Percentiles rank a stretch among this genome's conserved stretches.
These are phyloP conservation scores for Lanius ludovicianus DNA, from an alignment of 2,113 vertebrate genomes.

Conservation along the genomic window DNA sequence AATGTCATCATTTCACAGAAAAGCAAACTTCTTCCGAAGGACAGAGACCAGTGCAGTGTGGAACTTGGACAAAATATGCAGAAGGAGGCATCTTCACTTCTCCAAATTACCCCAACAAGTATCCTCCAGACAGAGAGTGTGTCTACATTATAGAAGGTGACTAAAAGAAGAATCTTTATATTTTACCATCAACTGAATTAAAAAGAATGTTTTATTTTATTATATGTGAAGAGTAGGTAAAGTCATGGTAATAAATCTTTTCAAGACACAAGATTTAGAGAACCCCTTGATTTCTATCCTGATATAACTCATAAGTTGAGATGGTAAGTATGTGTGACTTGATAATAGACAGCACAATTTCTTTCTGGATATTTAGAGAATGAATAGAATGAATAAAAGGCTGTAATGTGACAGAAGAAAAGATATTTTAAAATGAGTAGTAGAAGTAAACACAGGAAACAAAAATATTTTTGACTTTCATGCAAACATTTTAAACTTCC, in stretches of 20 bases:
- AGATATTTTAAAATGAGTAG: background rate
- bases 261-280: background rate
- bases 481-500: background rate
- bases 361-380: background rate
- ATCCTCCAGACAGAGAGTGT: constrained; percentile 95
- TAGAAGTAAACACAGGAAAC: background rate
- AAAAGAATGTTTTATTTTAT: background rate
- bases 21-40: constrained; percentile 90
- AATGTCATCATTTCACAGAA: constrained; percentile 72
- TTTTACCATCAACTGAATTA: background rate
- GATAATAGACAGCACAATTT: background rate
- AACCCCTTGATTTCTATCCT: background rate
- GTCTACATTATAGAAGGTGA: constrained; percentile 99
- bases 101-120: constrained; percentile 98
- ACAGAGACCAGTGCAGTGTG: constrained; percentile 94
- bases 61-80: constrained; percentile 95
- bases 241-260: background rate
- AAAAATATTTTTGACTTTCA: background rate
- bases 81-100: constrained; percentile 97
- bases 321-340: background rate
- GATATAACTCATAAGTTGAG: background rate
- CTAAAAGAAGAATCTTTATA: background rate
- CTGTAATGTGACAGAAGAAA: background rate
- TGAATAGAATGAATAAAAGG: background rate
- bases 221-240: background rate